A percentile compares a stretch with the other conserved stretches of the same genome.
Conservation (phyloP, 2,113 vertebrate species). For the Rafetus swinhoei region DNA sequence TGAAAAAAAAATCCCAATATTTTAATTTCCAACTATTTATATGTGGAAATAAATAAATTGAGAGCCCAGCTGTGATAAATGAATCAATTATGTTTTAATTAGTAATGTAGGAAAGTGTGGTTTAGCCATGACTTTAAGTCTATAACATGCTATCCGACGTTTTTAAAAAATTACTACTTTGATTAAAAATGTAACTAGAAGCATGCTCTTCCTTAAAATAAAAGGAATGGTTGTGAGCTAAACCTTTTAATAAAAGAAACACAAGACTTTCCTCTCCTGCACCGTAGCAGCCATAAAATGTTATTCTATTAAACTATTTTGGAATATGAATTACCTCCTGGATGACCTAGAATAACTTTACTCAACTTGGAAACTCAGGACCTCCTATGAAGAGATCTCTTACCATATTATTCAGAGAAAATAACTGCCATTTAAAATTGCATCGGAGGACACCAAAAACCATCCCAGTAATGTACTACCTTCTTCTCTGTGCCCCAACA, state of each 20-base stretch:
- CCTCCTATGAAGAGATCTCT: conserved; percentile 9
- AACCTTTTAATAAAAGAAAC: neutral
- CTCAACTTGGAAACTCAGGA: neutral
- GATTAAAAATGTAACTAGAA: neutral
- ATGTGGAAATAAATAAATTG: neutral
- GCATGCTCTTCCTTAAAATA: neutral
- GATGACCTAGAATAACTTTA: neutral
- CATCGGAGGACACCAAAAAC: neutral
- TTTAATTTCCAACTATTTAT: neutral
- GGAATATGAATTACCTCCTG: neutral
- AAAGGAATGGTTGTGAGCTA: neutral
- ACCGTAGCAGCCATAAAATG: neutral
- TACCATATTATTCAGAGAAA: neutral
- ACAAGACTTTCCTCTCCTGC: neutral
- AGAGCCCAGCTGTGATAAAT: neutral
- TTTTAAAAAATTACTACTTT: neutral
- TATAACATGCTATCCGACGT: neutral
- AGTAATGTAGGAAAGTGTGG: neutral
- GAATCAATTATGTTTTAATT: neutral
- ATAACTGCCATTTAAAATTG: neutral
- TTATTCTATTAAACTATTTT: neutral
- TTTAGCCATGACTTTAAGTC: neutral
- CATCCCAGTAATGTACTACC: neutral
- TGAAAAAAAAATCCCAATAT: neutral
- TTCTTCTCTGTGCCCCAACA: neutral